Base-by-base conservation (phyloP, 2,113 vertebrate genomes). In the Micromys minutus region DNA sequence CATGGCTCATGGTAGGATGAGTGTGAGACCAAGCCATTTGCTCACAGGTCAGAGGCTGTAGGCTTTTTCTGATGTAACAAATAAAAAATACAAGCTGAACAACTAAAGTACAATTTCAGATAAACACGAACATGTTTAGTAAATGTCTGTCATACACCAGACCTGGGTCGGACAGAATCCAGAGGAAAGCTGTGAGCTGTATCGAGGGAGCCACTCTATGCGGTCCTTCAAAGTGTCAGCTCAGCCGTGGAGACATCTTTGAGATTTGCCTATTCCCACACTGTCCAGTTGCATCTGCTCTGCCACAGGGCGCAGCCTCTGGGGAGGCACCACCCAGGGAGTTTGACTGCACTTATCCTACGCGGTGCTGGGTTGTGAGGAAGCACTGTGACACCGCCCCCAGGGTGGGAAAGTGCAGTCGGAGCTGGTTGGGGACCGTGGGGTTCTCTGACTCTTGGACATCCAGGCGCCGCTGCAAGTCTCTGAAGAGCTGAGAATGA, bases 81-180 rank as follows among this genome's bases (percentile, higher is more conserved):
- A 89, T 81, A 59, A 83, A n/a, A 87, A 87, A 79, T 87, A 87
- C 4, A 88, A 26, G 24, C 59, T 79, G 31, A 50, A 21, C 71
- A 26, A 47, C 72, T 92, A 72, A 86, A 76, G 71, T 92, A 42
- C 34, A 79, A 52, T 93, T 90, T 69, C 13, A 74, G 65, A 77
- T 42, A n/a, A 83, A 10, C n/a, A 94, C 81, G 22, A 65, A 21
- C 24, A 74, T 61, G 80, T 81, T 75, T 45, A 87, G 34, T 65
- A 0, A 39, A 63, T 21, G 2, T 50, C 9, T 50, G 8, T 42
- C 26, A 47, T 31, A 31, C 19, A 79, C 4, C 39, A 3, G 31
- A 19, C 57, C 83, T 79, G 16, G 50, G 65, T 17, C 34, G 42
- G 39, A 47, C 36, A 39, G 22, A 61, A 57, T 91, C 39, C 89